Base-by-base conservation (phyloP, 2,113 vertebrate species). In the Bubo blakistoni region DNA sequence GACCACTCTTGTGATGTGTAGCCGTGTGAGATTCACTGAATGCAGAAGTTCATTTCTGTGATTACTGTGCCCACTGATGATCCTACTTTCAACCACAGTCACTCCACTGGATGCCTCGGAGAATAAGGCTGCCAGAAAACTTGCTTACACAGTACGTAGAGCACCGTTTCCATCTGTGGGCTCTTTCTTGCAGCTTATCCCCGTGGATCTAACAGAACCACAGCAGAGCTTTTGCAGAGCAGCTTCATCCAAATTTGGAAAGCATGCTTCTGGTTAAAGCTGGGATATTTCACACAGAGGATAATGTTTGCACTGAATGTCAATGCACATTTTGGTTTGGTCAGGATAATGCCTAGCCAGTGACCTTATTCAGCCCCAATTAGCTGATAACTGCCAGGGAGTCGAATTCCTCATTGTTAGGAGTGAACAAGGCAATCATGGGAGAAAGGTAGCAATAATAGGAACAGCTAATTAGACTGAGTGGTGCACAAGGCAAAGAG, bases 281-380 rank as follows among this genome's bases (percentile, higher is more conserved):
- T 84, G 83, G 49, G 61, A 27, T 92, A 42, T 78, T 92, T 92
- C 80, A 42, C 0, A 2, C 42, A 44, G 86, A 81, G 80, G 65
- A 52, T 81, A 81, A 71, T 86, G 77, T 96, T 95, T 95, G 76
- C 77, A 57, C 63, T 72, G 67, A 86, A 74, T 71, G 86, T 96
- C 92, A 94, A 34, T 49, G 83, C 2, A 6, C 55, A 46, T 94
- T 94, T 93, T 61, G 83, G 47, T 81, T 95, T 81, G 86, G 67
- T 83, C 71, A 32, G 86, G 86, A 86, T 94, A 92, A 94, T 95
- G 80, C 72, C 59, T 67, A 30, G 30, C 34, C 88, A 57, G 81
- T 95, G 95, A 96, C 96, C 95, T 97, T 89, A 72, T 84, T 81
- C 83, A 69, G 91, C 57, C 92, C 95, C 92, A 94, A 94, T 97